Percentiles rank a stretch among this genome's conserved stretches.
These are phyloP conservation scores for Drosophila buzzatii DNA, from an alignment of 2,888 invertebrate genomes.

Conservation along the genomic window DNA sequence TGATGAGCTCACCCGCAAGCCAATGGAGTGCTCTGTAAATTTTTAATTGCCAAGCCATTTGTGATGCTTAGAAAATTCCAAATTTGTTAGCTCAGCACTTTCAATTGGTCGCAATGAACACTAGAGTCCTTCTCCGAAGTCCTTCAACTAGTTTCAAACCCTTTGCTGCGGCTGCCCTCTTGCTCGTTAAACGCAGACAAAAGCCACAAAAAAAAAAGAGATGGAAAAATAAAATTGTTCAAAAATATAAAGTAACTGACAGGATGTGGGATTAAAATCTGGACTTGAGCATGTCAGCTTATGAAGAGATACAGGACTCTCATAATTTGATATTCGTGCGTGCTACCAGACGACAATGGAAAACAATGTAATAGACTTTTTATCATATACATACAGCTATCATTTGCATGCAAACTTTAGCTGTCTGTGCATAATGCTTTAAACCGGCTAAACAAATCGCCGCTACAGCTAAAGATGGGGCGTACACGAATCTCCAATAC, in stretches of 20 bases:
- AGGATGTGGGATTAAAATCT: conserved; percentile 58
- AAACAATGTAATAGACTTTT: conserved; percentile 7
- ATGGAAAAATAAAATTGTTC: background rate
- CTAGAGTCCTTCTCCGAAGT: background rate
- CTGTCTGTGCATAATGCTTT: conserved; percentile 31
- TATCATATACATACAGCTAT: background rate
- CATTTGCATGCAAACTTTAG: conserved; percentile 12
- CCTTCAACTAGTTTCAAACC: conserved; percentile 29
- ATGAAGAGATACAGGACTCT: conserved; percentile 32
- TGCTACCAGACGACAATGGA: conserved; percentile 50
- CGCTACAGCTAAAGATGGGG: background rate
- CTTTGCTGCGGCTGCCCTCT: conserved; percentile 41
- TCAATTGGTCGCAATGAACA: background rate
- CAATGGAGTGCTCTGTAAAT: conserved; percentile 27
- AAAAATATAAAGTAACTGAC: conserved; percentile 38
- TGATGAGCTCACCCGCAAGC: background rate
- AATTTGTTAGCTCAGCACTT: conserved; percentile 25
- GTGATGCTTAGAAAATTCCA: conserved; percentile 7
- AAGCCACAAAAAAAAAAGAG: conserved; percentile 1
- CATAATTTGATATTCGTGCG: conserved; percentile 11
- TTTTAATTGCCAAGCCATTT: conserved; percentile 54
- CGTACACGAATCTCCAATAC: background rate
- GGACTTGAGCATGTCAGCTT: conserved; percentile 37
- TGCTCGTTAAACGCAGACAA: conserved; percentile 53
- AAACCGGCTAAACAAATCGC: background rate